Conservation (phyloP, 2,113 vertebrate species). For the Lates calcarifer region DNA sequence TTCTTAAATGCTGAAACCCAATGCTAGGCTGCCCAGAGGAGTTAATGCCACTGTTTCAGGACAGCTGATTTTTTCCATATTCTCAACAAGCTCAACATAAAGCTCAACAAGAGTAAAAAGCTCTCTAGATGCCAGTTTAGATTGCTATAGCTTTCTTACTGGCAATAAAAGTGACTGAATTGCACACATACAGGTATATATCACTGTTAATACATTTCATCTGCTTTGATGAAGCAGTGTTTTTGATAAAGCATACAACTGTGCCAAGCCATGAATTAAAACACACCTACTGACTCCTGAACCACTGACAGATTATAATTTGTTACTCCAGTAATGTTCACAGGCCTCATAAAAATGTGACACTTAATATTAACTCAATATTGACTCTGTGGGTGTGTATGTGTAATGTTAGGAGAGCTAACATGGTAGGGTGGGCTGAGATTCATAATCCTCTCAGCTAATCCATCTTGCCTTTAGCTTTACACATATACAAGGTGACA, state of each 20-base stretch:
- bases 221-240: neutral
- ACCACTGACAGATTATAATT: slow-evolving; percentile 25
- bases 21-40: neutral
- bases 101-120: slow-evolving; percentile 1
- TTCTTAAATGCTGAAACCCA: slow-evolving; percentile 42
- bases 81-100: no score
- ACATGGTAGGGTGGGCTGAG: slow-evolving; percentile 5
- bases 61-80: slow-evolving; percentile 12
- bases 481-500: slow-evolving; percentile 38
- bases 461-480: slow-evolving; percentile 59
- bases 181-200: neutral
- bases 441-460: slow-evolving; percentile 53
- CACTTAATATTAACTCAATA: slow-evolving; percentile 48
- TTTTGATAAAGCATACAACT: slow-evolving; percentile 4
- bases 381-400: slow-evolving; percentile 22
- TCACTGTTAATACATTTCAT: neutral
- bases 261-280: neutral
- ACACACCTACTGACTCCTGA: slow-evolving; percentile 8
- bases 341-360: slow-evolving; percentile 40
- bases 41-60: slow-evolving; percentile 32
- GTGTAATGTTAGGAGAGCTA: neutral
- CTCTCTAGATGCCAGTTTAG: neutral
- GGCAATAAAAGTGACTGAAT: neutral
- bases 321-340: slow-evolving; percentile 24
- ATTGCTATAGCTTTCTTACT: neutral